phyloP scores from a whole-genome alignment of 1,140 invertebrate genomes.

The Pogonus chalceus region DNA sequence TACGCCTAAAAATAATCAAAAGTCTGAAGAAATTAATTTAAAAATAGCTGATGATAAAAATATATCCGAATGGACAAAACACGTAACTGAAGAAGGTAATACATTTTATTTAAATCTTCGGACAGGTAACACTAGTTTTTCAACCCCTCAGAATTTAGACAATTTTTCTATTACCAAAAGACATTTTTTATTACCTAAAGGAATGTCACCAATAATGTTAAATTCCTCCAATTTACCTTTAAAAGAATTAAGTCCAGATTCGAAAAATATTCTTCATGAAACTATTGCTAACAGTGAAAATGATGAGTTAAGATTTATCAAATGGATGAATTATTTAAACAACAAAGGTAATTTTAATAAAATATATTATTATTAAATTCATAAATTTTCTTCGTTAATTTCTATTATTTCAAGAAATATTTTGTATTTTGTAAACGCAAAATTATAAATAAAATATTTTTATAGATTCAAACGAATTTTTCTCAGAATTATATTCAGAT shows the following conservation, averaged over 20 bases:
- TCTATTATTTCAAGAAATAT: background rate
- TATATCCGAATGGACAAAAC: background rate
- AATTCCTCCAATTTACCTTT: constrained; percentile 18
- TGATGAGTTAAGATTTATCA: constrained; percentile 27
- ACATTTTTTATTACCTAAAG: constrained; percentile 34
- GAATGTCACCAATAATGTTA: constrained; percentile 30
- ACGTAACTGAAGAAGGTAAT: background rate
- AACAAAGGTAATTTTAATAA: constrained; percentile 20
- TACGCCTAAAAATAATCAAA: too few species aligned
- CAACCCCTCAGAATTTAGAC: constrained; percentile 17
- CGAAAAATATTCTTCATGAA: constrained; percentile 23
- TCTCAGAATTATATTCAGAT: constrained; percentile 26
- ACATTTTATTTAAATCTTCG: background rate
- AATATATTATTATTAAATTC: background rate
- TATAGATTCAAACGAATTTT: constrained; percentile 27
- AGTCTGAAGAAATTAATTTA: too few species aligned
- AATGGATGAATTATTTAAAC: constrained; percentile 31
- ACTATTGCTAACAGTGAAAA: constrained; percentile 25
- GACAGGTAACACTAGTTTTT: constrained; percentile 17
- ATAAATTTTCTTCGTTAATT: background rate
- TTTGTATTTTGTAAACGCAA: constrained; percentile 1
- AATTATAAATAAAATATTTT: constrained; percentile 9
- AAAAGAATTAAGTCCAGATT: constrained; percentile 23
- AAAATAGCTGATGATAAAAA: too few species aligned
- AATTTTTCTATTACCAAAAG: constrained; percentile 24